Base-by-base conservation (phyloP, 2,113 vertebrate genomes). In the Phrynosoma blainvillii region DNA sequence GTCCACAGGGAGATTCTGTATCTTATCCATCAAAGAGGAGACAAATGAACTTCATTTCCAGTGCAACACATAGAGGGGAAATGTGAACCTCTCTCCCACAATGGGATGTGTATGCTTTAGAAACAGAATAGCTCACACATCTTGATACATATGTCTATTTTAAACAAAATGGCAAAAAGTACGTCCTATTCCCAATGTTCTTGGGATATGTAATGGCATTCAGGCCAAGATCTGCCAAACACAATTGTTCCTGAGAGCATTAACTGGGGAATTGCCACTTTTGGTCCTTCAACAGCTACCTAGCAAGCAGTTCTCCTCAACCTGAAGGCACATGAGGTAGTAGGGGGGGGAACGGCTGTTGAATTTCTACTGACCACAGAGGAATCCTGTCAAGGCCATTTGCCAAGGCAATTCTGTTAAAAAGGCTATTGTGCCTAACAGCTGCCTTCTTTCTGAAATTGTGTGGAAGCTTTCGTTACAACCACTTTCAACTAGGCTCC, bases 401-500 rank as follows among this genome's bases (percentile, higher is more conserved):
- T 7, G 30, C 16, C 27, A 71, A 71, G 6, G 32, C 25, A 47
- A 56, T 8, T 14, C 25, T 87, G 30, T n/a, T 62, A 13, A 62
- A 21, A 87, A 8, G 16, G 74, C 13, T 27, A 0, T 9, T 3
- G 6, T 42, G 11, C 0, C 8, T 40, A 20, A 3, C 32, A 25
- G 11, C 25, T 23, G 18, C 79, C 75, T 52, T 32, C 13, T 25
- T 25, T 86, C 86, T 54, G 18, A 10, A 47, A 30, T 23, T 23
- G 13, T 5, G 12, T 70, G 84, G 74, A 36, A 23, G 78, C 2
- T 86, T 25, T 36, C 56, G 20, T 52, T 80, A 32, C 40, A 74
- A 54, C 32, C 76, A 56, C 65, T 2, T 0, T 83, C 7, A 62
- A 79, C 23, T 6, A 0, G n/a, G 54, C 10, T 54, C 32, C 59